Conservation (phyloP, 1,140 invertebrate species). For the Lysiphlebus fabarum region DNA sequence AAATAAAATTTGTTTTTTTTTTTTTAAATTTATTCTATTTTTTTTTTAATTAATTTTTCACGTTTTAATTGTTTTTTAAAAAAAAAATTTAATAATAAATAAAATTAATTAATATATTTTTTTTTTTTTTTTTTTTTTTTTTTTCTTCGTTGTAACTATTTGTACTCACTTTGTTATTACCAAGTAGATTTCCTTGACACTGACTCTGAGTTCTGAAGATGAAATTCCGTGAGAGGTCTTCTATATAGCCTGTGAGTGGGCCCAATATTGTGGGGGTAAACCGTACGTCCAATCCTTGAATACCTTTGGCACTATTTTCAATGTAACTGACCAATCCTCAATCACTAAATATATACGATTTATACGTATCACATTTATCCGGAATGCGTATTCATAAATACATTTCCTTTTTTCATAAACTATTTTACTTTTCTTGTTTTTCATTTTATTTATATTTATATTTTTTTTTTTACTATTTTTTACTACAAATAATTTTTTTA, state of each 20-base stretch:
- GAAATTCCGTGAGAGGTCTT: conserved; percentile 50
- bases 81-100: too few relatives aligned
- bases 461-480: background rate
- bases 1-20: too few relatives aligned
- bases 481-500: too few relatives aligned
- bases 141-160: background rate
- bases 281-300: conserved; percentile 41
- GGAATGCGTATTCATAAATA: conserved; percentile 10
- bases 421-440: background rate
- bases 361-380: background rate
- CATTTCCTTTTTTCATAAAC: conserved; percentile 6
- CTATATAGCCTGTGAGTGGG: conserved; percentile 48
- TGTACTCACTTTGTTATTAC: conserved; percentile 47
- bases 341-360: background rate
- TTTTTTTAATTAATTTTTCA: too few relatives aligned
- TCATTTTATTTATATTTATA: background rate
- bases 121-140: too few relatives aligned
- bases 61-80: too few relatives aligned
- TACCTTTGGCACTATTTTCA: conserved; percentile 45
- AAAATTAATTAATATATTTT: too few relatives aligned
- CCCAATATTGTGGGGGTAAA: conserved; percentile 42
- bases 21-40: too few relatives aligned
- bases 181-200: conserved; percentile 48
- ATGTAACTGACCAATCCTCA: conserved; percentile 40
- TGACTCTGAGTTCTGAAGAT: conserved; percentile 54